phyloP scores from a whole-genome alignment of 2,888 invertebrate genomes.

The Tetropium fuscum region DNA sequence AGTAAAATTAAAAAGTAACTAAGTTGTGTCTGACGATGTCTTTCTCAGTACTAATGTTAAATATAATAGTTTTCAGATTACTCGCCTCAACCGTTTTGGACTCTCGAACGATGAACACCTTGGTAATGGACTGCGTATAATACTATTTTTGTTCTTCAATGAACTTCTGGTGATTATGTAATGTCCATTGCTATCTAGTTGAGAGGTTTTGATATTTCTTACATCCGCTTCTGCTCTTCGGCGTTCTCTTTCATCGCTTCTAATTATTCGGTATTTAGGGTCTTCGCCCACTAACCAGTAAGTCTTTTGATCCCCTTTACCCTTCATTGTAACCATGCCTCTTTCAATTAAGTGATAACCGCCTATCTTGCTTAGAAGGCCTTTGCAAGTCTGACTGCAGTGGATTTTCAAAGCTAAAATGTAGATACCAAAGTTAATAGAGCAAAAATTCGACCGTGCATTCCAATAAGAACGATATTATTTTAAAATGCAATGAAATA shows the following conservation, averaged over 20 bases:
- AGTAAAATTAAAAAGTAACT: no score
- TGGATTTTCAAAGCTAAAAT: constrained; percentile 82
- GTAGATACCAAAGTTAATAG: no score
- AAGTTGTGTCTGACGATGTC: no score
- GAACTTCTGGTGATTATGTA: constrained; percentile 72
- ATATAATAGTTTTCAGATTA: no score
- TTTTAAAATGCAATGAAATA: no score
- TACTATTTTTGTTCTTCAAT: constrained; percentile 75
- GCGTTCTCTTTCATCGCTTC: constrained; percentile 69
- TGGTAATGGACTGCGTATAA: constrained; percentile 69
- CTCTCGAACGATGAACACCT: constrained; percentile 87
- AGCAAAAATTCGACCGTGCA: no score
- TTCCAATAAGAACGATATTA: no score
- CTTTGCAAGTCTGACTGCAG: constrained; percentile 81
- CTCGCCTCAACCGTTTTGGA: constrained; percentile 80
- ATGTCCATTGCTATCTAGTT: constrained; percentile 52
- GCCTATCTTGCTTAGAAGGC: constrained; percentile 76
- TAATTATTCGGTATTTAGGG: constrained; percentile 69
- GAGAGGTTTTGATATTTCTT: constrained; percentile 47
- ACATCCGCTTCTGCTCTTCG: constrained; percentile 65
- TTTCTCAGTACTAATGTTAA: no score
- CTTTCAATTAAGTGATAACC: constrained; percentile 83
- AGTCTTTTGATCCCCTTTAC: constrained; percentile 85
- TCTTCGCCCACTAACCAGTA: constrained; percentile 88
- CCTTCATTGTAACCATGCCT: constrained; percentile 84